Evolutionary conservation across 2,113 vertebrate genomes (phyloP).

Genomic region (Rhagologus leucostigma): DNA sequence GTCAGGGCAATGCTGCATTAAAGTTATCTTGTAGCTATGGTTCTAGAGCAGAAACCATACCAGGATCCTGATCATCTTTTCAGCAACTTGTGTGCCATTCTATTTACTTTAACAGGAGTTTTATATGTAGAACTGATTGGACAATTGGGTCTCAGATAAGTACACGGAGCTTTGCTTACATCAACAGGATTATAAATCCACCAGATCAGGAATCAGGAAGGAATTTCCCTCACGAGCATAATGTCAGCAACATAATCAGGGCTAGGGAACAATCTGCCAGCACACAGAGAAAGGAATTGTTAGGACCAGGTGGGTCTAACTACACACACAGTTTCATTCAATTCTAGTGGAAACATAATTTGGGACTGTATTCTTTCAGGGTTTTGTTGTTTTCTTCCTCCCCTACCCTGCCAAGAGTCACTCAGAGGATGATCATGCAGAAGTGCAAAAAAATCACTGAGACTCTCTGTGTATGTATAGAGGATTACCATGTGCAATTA

Average conservation of each 20-base stretch:
- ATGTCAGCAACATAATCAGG: conserved; percentile 28
- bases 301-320: neutral
- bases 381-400: neutral
- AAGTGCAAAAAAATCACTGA: neutral
- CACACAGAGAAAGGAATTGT: neutral
- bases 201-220: conserved; percentile 17
- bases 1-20: neutral
- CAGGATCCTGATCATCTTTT: neutral
- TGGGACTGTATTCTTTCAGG: neutral
- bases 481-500: neutral
- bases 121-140: neutral
- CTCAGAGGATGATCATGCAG: neutral
- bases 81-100: neutral
- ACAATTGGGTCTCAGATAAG: neutral
- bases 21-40: neutral
- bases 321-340: neutral
- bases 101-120: neutral
- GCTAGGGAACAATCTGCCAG: neutral
- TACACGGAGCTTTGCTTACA: conserved; percentile 5
- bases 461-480: neutral
- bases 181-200: conserved; percentile 26
- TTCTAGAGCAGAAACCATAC: neutral
- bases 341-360: neutral
- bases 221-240: neutral
- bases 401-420: neutral